Base-by-base conservation (phyloP, 2,888 invertebrate species). In the Rhagium mordax region DNA sequence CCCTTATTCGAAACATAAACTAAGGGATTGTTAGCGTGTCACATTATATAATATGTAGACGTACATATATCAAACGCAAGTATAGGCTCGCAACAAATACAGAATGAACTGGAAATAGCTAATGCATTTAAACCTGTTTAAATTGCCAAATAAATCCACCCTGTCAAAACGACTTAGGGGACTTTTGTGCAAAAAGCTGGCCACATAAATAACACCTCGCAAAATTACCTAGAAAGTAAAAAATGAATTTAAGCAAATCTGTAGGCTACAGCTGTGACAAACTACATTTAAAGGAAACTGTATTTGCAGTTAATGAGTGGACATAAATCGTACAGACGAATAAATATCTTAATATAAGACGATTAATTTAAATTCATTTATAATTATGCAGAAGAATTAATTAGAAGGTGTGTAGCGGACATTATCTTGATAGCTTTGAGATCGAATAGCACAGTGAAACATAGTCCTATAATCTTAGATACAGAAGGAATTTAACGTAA, bases 61-160 rank as follows among this genome's bases (percentile, higher is more conserved):
- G 7, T 13, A 53, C 21, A 57, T 57, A 15, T 57, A 57, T 57
- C 27, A 47, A 33, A 33, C 16, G 6, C 6, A 27, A 47, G 41
- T 33, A 41, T 47, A 18, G 60, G 20, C 33, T n/a, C 20, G 18
- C 20, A 60, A 60, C 60, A 60, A 41, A 60, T 33, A 60, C 13
- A 60, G 18, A 60, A 60, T 41, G 18, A 27, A 47, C 5, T 18
- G 60, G 60, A 60, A 24, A 60, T 33, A 18, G 60, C 41, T 60
- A 60, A 60, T 60, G 60, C 60, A 60, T 60, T 60, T 41, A 41
- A 60, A 60, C 60, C 60, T 24, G 55, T 60, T 60, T 60, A 60
- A 60, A 60, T 60, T 60, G 60, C 60, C 41, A 33, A 60, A 60
- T 60, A 60, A 60, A 60, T 60, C 33, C 18, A 13, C 6, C 20